phyloP scores from a whole-genome alignment of 1,140 invertebrate species.

The Cephus cinctus region DNA sequence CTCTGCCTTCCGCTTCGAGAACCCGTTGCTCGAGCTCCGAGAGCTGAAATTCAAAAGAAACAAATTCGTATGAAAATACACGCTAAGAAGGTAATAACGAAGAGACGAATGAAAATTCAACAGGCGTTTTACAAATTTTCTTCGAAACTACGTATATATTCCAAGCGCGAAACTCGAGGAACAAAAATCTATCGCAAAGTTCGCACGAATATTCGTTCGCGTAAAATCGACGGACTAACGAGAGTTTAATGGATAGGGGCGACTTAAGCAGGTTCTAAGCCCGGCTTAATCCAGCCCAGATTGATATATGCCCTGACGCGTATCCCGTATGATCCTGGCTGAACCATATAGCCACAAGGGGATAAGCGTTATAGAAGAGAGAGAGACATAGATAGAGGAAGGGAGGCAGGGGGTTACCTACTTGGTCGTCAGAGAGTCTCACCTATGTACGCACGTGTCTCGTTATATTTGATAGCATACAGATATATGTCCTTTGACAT shows the following conservation, averaged over 20 bases:
- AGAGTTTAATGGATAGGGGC: conserved; percentile 31
- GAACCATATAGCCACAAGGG: no score
- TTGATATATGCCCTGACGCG: conserved; percentile 17
- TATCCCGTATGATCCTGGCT: not conserved
- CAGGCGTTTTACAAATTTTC: no score
- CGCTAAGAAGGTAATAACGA: no score
- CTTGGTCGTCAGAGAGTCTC: no score
- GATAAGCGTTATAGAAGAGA: no score
- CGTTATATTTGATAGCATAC: no score
- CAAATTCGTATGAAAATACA: no score
- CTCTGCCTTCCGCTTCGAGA: conserved; percentile 83
- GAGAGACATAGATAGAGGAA: conserved; percentile 9
- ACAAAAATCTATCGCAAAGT: not conserved
- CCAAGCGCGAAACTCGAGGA: not conserved
- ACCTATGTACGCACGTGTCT: no score
- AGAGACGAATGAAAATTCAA: no score
- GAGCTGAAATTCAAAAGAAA: conserved; percentile 73
- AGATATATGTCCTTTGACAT: no score
- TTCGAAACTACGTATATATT: not conserved
- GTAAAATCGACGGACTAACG: conserved; percentile 9
- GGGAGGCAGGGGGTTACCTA: no score
- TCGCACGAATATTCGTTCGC: not conserved
- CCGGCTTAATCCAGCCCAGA: conserved; percentile 17
- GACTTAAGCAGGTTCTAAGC: conserved; percentile 12
- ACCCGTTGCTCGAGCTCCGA: conserved; percentile 88